Evolutionary conservation across 2,113 vertebrate genomes (phyloP), one percentile per base, ranked within the genome.

Genomic region (Numenius arquata): DNA sequence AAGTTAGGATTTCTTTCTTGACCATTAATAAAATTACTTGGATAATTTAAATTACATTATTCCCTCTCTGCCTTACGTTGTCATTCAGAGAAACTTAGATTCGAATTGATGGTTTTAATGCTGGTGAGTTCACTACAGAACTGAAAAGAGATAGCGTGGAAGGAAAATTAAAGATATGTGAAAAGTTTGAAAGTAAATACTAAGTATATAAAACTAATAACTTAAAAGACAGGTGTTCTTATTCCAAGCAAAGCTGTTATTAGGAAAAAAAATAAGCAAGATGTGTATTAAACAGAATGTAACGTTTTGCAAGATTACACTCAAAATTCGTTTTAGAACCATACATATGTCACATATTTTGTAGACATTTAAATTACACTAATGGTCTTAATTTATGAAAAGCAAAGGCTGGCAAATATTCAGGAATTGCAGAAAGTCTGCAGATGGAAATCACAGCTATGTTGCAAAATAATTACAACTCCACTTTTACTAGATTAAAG

Each of bases 401-500:
- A 85, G 40, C 17, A 65, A 95, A 95, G 18, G 30, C 41, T 82
- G 71, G 66, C n/a, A 93, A 78, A 89, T 81, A 93, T 29, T 91
- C 67, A 85, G 40, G 12, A 59, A 68, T 26, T 55, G 23, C 25
- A 74, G n/a, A 75, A 78, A 87, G 29, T 38, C 56, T 82, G 48
- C 66, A 85, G 87, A 78, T 83, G 77, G 65, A 95, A 96, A 89
- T 87, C 56, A 61, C 58, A 93, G 89, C 27, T 58, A 23, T 47
- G 34, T 25, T 89, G 66, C 43, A 95, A 89, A 94, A 92, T 56
- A 87, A 77, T 80, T 91, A 75, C 53, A 75, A 29, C 68, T 78
- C 56, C 26, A 34, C 30, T 86, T 88, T 63, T 45, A 77, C 59
- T 68, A 55, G 73, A 92, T 79, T 75, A 89, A 93, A 82, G 40